Percentiles rank a stretch among this genome's conserved stretches.
Evolutionary conservation across 2,888 invertebrate genomes (phyloP).

Genomic region (Stenotaenia linearis): DNA sequence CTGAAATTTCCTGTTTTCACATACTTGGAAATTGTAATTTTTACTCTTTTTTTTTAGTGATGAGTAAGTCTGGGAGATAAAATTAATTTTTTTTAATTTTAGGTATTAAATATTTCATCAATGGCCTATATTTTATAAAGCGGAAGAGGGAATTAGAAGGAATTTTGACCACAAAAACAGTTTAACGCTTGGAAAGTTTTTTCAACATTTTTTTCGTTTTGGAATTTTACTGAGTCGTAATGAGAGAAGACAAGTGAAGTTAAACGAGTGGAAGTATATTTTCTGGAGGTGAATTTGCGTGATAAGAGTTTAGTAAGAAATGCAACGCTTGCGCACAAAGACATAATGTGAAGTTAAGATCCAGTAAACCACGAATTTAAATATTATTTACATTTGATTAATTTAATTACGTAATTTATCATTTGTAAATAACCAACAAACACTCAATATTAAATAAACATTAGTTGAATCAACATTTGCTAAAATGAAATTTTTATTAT

Average conservation of each 20-base stretch:
- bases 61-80: background rate
- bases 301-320: too few relatives aligned
- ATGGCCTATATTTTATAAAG: background rate
- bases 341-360: too few relatives aligned
- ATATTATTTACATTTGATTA: too few relatives aligned
- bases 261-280: background rate
- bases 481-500: too few relatives aligned
- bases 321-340: too few relatives aligned
- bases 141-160: background rate
- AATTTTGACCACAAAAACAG: background rate
- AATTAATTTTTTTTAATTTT: background rate
- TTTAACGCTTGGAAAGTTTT: background rate
- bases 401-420: too few relatives aligned
- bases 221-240: background rate
- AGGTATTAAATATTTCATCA: background rate
- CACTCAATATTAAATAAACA: too few relatives aligned
- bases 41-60: background rate
- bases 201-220: background rate
- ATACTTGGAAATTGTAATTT: background rate
- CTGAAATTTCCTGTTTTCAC: background rate
- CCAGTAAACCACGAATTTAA: too few relatives aligned
- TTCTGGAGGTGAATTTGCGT: background rate
- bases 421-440: too few relatives aligned
- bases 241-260: background rate
- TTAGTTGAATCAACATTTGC: too few relatives aligned